Percentiles rank a stretch among this genome's conserved stretches.
Evolutionary conservation across 2,797 vertebrate genomes (phyloP).

Genomic region (Botia kubotai): DNA sequence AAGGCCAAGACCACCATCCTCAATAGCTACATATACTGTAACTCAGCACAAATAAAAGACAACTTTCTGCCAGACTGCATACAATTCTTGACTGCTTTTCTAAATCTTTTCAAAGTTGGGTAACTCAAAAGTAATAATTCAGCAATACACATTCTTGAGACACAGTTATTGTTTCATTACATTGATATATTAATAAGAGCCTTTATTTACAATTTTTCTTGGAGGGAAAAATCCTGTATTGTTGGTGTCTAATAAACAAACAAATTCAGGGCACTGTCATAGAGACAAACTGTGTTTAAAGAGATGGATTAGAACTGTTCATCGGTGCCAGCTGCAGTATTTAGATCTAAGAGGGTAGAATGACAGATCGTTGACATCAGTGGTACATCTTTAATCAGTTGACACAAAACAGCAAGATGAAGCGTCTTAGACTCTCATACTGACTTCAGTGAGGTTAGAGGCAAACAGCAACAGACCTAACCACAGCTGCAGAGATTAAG

Average conservation of each 20-base stretch:
- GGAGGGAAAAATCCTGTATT: background rate
- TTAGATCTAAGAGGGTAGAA: slow-evolving; percentile 41
- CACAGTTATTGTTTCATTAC: no score
- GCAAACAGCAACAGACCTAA: slow-evolving; percentile 41
- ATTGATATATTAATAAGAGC: no score
- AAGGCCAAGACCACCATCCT: no score
- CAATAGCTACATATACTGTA: no score
- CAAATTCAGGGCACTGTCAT: slow-evolving; percentile 32
- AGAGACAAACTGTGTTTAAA: slow-evolving; percentile 37
- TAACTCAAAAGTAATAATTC: no score
- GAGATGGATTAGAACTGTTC: slow-evolving; percentile 33
- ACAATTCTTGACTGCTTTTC: no score
- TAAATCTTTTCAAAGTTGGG: no score
- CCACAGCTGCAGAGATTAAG: slow-evolving; percentile 55
- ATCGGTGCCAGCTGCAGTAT: slow-evolving; percentile 40
- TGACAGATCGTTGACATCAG: slow-evolving; percentile 47
- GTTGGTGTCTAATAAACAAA: background rate
- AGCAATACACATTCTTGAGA: no score
- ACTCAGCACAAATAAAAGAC: no score
- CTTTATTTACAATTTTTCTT: background rate
- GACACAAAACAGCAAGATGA: slow-evolving; percentile 34
- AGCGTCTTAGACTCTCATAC: slow-evolving; percentile 25
- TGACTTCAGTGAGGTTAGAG: slow-evolving; percentile 36
- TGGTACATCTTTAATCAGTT: slow-evolving; percentile 45
- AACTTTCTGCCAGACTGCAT: no score